phyloP scores from a whole-genome alignment of 1,140 invertebrate genomes.

The Caenorhabditis remanei region DNA sequence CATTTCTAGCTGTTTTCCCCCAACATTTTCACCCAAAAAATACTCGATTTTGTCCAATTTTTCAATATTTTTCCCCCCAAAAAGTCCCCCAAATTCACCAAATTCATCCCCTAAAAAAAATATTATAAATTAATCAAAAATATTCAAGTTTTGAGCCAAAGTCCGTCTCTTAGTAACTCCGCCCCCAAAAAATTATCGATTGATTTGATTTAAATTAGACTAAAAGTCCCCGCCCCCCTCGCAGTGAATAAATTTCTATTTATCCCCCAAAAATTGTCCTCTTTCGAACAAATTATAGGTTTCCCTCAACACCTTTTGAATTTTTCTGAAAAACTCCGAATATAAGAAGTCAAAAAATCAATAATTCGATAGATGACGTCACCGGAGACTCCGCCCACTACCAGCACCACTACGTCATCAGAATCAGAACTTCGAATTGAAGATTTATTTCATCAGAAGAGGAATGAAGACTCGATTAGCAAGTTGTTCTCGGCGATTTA shows the following conservation, averaged over 20 bases:
- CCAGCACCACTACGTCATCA: neutral
- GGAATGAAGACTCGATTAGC: neutral
- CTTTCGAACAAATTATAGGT: too few species aligned
- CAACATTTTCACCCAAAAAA: too few species aligned
- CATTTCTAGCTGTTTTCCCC: too few species aligned
- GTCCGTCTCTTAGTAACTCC: neutral
- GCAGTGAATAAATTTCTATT: too few species aligned
- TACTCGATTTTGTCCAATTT: neutral
- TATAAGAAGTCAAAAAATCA: neutral
- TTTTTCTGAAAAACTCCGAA: neutral
- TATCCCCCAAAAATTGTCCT: too few species aligned
- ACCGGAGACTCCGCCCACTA: neutral
- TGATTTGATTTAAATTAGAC: too few species aligned
- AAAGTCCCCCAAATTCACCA: too few species aligned
- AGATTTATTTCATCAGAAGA: conserved; percentile 46
- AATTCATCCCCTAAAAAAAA: neutral
- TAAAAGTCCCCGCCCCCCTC: too few species aligned
- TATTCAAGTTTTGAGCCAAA: neutral
- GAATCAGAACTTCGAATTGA: conserved; percentile 8
- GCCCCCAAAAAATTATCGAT: too few species aligned
- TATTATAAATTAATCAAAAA: neutral
- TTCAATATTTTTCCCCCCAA: neutral
- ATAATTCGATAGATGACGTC: neutral
- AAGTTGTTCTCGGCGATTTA: conserved; percentile 20
- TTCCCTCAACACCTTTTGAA: too few species aligned